These are phyloP conservation scores for Siderastrea radians DNA, from an alignment of 92 coral and sea anemone species.

Conservation along the genomic window DNA sequence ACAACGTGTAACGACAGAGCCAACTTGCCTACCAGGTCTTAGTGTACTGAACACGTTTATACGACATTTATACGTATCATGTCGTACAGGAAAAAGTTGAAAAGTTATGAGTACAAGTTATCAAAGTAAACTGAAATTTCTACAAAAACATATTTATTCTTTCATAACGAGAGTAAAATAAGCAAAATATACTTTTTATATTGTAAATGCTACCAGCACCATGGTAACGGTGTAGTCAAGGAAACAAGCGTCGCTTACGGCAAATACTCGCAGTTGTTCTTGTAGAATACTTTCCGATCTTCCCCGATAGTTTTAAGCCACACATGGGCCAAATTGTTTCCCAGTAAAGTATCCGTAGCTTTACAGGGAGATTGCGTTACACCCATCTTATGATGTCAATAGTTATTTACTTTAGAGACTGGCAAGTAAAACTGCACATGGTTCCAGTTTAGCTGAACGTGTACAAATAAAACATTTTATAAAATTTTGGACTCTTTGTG, in stretches of 20 bases:
- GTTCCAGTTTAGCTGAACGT: not conserved
- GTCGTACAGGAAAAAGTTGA: not conserved
- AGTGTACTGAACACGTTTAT: not conserved
- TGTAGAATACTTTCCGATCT: not conserved
- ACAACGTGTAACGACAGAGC: not conserved
- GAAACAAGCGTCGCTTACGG: not conserved
- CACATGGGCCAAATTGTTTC: no score
- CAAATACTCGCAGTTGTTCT: not conserved
- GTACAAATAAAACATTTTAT: conserved; percentile 11
- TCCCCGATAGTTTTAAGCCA: no score
- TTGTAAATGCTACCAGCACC: not conserved
- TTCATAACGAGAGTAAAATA: not conserved
- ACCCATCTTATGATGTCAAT: not conserved
- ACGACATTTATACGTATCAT: not conserved
- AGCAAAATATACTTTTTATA: not conserved
- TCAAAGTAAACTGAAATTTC: not conserved
- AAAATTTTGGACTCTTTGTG: not conserved
- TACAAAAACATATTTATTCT: conserved; percentile 26
- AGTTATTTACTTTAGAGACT: no score
- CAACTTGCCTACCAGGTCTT: not conserved
- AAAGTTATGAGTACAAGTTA: not conserved
- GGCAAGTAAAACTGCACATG: not conserved
- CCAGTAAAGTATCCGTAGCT: no score
- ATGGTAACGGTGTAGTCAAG: not conserved
- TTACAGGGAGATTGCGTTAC: no score